phyloP scores from a whole-genome alignment of 2,113 vertebrate species.

The Tyrannus savana region DNA sequence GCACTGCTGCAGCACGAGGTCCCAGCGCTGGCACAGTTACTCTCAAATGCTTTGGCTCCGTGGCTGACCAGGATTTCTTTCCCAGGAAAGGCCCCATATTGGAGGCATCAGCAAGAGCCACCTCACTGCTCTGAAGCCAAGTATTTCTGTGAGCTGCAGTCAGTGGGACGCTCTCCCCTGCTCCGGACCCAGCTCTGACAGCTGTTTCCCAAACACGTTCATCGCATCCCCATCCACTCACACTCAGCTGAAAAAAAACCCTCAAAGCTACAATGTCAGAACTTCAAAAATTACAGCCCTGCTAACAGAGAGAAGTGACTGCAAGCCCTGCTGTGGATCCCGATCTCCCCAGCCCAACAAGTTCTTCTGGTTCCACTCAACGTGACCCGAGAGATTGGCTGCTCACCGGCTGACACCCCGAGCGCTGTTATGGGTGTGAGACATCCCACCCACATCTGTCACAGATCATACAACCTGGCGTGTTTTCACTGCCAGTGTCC shows the following conservation, averaged over 20 bases:
- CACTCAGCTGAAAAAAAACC: background rate
- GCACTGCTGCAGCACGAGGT: background rate
- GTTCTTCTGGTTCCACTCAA: background rate
- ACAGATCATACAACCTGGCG: background rate
- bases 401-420: background rate
- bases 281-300: background rate
- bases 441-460: background rate
- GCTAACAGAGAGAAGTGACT: background rate
- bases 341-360: background rate
- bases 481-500: background rate
- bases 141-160: background rate
- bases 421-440: background rate
- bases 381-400: background rate
- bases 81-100: background rate
- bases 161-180: background rate
- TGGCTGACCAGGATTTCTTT: background rate
- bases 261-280: background rate
- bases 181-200: background rate
- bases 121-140: background rate
- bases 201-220: background rate
- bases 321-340: background rate
- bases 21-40: accelerated
- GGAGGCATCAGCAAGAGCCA: background rate
- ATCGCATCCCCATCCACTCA: background rate
- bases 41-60: background rate